Base-by-base conservation (phyloP, 2,888 invertebrate genomes). In the Eristalis arbustorum region DNA sequence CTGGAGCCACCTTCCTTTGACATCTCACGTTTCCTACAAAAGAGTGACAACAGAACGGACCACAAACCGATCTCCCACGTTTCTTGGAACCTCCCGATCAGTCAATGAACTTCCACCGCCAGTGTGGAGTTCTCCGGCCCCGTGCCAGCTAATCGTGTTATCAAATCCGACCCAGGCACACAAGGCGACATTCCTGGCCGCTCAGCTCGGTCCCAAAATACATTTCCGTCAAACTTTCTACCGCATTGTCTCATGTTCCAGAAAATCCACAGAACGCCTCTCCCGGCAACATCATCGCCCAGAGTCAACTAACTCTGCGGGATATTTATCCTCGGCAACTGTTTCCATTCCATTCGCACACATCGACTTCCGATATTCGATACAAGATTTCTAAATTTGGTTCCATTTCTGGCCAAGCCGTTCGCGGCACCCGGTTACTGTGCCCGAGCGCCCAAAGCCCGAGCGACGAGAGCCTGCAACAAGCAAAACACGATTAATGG, bases 321-420 rank as follows among this genome's bases (percentile, higher is more conserved):
- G 40, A 74, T 74, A 80, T 68, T 63, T 74, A 66, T 75, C 37
- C 80, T 64, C 69, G 64, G 49, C 81, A 75, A 80, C 71, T 82
- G 82, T 81, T 76, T 75, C 56, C 85, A 81, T 73, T 68, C 68
- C 64, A 56, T 40, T 22, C 56, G 73, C 23, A 64, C 69, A 73
- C 59, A 74, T 71, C 59, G 61, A 78, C 85, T 87, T 78, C 74
- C 82, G 85, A 78, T 57, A 87, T 87, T 87, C 62, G 82, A 87
- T 87, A 78, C 82, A 71, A 56, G 71, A 87, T 82, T 78, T 87
- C 85, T 87, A 87, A 82, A 87, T 87, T 87, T 87, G 85, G 85
- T 78, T 42, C n/a, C 61, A 67, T 74, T 73, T 57, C 57, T 74
- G 42, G 77, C 74, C 69, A 69, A 75, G 69, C 67, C 62, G 11